A percentile compares a stretch with the other conserved stretches of the same genome.
phyloP scores from a whole-genome alignment of 2,888 invertebrate species.

The Dasypolia templi region DNA sequence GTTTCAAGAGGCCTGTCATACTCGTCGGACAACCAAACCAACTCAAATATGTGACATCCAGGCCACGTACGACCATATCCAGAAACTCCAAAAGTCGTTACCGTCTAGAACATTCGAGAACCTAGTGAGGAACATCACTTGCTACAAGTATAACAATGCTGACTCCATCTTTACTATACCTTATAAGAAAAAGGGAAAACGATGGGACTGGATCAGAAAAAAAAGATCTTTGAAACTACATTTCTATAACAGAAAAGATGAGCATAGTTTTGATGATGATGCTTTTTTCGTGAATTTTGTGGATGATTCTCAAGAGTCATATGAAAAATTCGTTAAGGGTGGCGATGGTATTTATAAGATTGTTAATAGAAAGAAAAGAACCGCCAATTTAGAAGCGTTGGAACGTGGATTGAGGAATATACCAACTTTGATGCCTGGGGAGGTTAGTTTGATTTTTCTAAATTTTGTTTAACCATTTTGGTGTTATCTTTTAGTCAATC shows the following conservation, averaged over 20 bases:
- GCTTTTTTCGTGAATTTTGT: constrained; percentile 1
- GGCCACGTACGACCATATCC: constrained; percentile 70
- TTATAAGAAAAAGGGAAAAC: constrained; percentile 36
- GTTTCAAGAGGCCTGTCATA: constrained; percentile 81
- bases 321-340: constrained; percentile 71
- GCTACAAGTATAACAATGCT: constrained; percentile 66
- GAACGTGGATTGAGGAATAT: constrained; percentile 68
- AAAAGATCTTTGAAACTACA: constrained; percentile 65
- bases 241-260: constrained; percentile 16
- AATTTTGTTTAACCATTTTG: not conserved
- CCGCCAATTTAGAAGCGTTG: constrained; percentile 56
- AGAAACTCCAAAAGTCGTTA: constrained; percentile 56
- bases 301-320: constrained; percentile 47
- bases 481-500: not conserved
- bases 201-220: constrained; percentile 76
- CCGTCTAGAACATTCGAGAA: constrained; percentile 65
- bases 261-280: constrained; percentile 3
- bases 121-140: constrained; percentile 70
- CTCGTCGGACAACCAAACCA: constrained; percentile 56
- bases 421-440: constrained; percentile 63
- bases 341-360: constrained; percentile 74
- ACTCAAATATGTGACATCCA: constrained; percentile 73
- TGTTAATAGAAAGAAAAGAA: constrained; percentile 65
- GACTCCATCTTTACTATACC: constrained; percentile 67
- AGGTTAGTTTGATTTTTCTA: constrained; percentile 64